Percentiles rank a stretch among this genome's conserved stretches.
phyloP scores from a whole-genome alignment of 2,888 invertebrate genomes.

The Mayetiola destructor region DNA sequence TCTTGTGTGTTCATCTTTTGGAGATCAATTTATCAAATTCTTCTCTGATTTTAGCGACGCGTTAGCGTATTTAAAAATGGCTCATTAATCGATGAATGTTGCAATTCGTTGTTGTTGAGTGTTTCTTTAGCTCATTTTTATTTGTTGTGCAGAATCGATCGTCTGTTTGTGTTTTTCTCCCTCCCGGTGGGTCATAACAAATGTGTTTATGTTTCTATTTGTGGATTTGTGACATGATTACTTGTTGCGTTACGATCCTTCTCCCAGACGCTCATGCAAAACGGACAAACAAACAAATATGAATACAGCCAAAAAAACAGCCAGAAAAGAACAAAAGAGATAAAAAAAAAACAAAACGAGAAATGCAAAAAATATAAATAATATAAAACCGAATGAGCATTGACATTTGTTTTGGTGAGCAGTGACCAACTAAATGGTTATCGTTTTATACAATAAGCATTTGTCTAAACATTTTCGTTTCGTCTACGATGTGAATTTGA shows the following conservation, averaged over 20 bases:
- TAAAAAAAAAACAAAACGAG: neutral
- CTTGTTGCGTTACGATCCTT: neutral
- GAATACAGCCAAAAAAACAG: too few species aligned
- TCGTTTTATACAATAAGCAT: too few species aligned
- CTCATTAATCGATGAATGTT: conserved; percentile 5
- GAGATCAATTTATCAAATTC: too few species aligned
- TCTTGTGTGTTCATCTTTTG: too few species aligned
- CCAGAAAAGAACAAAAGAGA: neutral
- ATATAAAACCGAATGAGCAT: neutral
- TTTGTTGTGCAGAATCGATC: neutral
- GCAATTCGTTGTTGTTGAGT: neutral
- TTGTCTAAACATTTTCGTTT: too few species aligned
- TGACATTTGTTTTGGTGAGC: conserved; percentile 13
- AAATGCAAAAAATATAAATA: neutral
- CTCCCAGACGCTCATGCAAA: neutral
- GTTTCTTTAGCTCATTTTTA: neutral
- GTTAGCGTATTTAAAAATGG: neutral
- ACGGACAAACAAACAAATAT: neutral
- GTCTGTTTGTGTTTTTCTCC: neutral
- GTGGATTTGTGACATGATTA: neutral
- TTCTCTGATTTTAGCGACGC: too few species aligned
- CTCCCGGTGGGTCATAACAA: too few species aligned
- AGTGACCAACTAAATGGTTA: too few species aligned
- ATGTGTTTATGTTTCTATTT: conserved; percentile 2
- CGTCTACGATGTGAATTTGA: too few species aligned